Conservation (phyloP, 2,113 vertebrate genomes). For the Planiliza haematocheilus region DNA sequence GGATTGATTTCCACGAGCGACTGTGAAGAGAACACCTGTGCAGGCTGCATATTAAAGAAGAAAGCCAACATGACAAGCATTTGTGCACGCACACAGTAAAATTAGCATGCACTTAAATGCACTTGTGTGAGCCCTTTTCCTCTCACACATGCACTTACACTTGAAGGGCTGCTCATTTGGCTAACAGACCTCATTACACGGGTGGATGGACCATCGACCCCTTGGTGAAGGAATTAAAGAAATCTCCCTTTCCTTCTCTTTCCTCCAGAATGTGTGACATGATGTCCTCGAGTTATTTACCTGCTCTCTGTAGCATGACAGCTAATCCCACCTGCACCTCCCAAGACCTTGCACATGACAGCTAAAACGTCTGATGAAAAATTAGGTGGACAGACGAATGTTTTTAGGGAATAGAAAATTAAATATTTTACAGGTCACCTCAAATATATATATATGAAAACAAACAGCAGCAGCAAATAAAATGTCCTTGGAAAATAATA, state of each 20-base stretch:
- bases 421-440: neutral
- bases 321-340: conserved; percentile 68
- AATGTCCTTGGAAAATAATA: neutral
- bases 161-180: conserved; percentile 77
- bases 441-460: neutral
- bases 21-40: conserved; percentile 50
- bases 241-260: conserved; percentile 69
- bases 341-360: conserved; percentile 27
- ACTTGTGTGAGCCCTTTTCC: conserved; percentile 25
- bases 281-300: conserved; percentile 75
- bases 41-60: conserved; percentile 14
- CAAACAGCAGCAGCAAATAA: neutral
- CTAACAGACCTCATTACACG: conserved; percentile 82
- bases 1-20: conserved; percentile 29
- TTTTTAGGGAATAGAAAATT: too few species aligned
- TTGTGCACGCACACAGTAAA: neutral
- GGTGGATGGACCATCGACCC: conserved; percentile 78
- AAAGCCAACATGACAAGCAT: conserved; percentile 6
- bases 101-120: conserved; percentile 41
- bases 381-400: conserved; percentile 19
- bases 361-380: conserved; percentile 35
- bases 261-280: conserved; percentile 62
- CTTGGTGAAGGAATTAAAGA: conserved; percentile 72
- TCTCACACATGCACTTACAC: conserved; percentile 48
- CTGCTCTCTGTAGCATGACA: conserved; percentile 67